A percentile compares a stretch with the other conserved stretches of the same genome.
Conservation (phyloP, 2,797 vertebrate species). For the Eulemur coronatus region DNA sequence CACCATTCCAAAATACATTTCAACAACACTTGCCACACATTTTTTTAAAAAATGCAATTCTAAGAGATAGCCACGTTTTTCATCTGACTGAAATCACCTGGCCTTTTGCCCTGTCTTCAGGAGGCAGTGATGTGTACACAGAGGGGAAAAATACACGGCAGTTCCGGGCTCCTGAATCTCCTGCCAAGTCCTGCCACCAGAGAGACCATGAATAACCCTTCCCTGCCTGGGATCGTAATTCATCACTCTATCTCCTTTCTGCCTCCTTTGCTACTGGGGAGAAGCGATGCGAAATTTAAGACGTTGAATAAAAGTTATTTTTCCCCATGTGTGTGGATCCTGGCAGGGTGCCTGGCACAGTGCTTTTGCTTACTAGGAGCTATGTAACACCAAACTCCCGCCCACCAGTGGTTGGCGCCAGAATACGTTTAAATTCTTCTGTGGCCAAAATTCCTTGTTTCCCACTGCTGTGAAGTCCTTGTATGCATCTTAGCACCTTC, state of each 20-base stretch:
- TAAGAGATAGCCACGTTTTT: conserved; percentile 19
- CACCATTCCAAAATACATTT: conserved; percentile 35
- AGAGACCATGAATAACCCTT: background rate
- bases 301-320: conserved; percentile 63
- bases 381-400: background rate
- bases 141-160: background rate
- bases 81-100: conserved; percentile 20
- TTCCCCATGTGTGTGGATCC: background rate
- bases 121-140: background rate
- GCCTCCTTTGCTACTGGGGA: background rate
- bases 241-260: conserved; percentile 49
- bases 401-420: background rate
- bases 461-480: background rate
- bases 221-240: conserved; percentile 18
- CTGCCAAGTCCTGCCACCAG: background rate
- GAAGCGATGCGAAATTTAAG: conserved; percentile 60
- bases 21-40: conserved; percentile 22
- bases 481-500: background rate
- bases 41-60: conserved; percentile 46
- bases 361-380: background rate
- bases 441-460: background rate
- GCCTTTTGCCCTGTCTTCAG: background rate
- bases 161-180: background rate
- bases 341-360: conserved; percentile 43
- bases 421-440: background rate